phyloP scores from a whole-genome alignment of 2,888 invertebrate genomes.

The Zele albiditarsus region DNA sequence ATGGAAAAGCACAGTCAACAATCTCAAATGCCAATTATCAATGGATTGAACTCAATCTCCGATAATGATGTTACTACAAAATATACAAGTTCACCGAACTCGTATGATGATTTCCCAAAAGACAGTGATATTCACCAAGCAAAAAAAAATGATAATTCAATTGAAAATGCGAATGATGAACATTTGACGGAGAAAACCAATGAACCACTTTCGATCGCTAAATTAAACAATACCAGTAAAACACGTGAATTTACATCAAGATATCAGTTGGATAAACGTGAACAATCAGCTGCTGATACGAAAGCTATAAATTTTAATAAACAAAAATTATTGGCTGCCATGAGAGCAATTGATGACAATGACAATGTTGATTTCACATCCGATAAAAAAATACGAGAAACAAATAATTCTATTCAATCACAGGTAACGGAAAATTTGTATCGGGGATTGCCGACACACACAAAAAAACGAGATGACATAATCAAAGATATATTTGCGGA shows the following conservation, averaged over 20 bases:
- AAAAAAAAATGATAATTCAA: not conserved
- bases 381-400: slow-evolving; percentile 54
- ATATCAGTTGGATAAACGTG: not conserved
- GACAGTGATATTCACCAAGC: not conserved
- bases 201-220: too few relatives aligned
- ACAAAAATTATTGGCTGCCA: slow-evolving; percentile 77
- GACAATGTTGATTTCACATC: slow-evolving; percentile 65
- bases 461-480: slow-evolving; percentile 62
- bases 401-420: slow-evolving; percentile 52
- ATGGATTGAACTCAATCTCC: not conserved
- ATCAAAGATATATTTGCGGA: slow-evolving; percentile 63
- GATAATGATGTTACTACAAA: not conserved
- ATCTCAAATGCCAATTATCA: not conserved
- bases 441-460: slow-evolving; percentile 64
- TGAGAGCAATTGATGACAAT: slow-evolving; percentile 78
- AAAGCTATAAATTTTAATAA: slow-evolving; percentile 72
- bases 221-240: not conserved
- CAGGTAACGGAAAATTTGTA: slow-evolving; percentile 68
- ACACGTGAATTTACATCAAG: not conserved
- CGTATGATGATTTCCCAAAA: not conserved
- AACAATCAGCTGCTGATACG: slow-evolving; percentile 34
- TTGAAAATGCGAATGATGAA: not conserved
- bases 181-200: not conserved
- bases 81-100: not conserved
- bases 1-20: not conserved